phyloP scores from a whole-genome alignment of 2,797 vertebrate species.

The Melopsittacus undulatus region DNA sequence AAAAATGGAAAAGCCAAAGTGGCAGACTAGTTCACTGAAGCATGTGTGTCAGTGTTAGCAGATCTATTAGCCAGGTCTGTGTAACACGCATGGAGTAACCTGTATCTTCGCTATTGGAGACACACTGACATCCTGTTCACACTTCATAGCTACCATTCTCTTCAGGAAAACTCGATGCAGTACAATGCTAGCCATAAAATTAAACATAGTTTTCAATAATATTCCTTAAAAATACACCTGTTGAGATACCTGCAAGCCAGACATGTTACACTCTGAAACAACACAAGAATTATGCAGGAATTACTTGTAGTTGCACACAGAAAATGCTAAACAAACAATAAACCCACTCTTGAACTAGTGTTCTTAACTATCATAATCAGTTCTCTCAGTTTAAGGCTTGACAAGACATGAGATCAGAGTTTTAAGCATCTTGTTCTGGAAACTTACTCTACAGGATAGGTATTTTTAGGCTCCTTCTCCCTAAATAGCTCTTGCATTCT shows the following conservation, averaged over 20 bases:
- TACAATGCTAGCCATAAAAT: neutral
- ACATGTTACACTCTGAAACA: fast-evolving
- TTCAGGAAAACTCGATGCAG: neutral
- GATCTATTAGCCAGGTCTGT: neutral
- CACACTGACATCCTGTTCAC: neutral
- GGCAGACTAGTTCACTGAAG: neutral
- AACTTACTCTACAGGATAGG: neutral
- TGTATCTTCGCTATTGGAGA: neutral
- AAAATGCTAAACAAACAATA: neutral
- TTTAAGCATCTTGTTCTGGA: neutral
- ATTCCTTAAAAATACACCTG: neutral
- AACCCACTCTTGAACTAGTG: neutral
- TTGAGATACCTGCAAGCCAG: neutral
- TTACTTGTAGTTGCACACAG: fast-evolving
- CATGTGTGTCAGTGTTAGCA: neutral
- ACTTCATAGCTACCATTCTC: neutral
- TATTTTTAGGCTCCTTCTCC: constrained; percentile 14
- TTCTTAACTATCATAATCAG: neutral
- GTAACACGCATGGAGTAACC: neutral
- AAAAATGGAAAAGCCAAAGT: neutral
- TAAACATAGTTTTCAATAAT: neutral
- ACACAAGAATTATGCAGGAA: neutral
- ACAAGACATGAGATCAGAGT: neutral
- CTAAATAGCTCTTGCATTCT: neutral
- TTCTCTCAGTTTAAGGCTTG: neutral